These are phyloP conservation scores for Lipophrys pholis DNA, from an alignment of 2,113 vertebrate species.

Conservation along the genomic window DNA sequence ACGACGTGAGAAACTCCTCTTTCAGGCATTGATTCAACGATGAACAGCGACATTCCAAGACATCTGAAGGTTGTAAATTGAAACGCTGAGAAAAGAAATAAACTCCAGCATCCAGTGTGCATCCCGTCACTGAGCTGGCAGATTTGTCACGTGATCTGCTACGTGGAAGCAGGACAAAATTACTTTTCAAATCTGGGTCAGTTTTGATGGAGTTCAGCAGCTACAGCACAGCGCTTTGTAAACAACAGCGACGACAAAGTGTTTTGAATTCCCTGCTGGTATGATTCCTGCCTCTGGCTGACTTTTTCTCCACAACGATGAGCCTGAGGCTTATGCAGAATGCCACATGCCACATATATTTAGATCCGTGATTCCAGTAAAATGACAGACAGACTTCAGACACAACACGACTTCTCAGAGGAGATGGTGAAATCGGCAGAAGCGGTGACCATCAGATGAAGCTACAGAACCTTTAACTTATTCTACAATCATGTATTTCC, in stretches of 20 bases:
- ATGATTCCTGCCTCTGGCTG: not conserved
- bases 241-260: not conserved
- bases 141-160: not conserved
- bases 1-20: not conserved
- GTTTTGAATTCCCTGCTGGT: not conserved
- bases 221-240: not conserved
- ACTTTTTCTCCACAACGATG: not conserved
- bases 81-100: not conserved
- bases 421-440: not conserved
- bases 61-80: not conserved
- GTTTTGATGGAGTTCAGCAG: constrained; percentile 6
- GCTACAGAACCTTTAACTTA: not conserved
- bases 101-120: not conserved
- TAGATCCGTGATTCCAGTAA: not conserved
- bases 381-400: not conserved
- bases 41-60: not conserved
- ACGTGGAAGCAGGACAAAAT: not conserved
- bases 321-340: not conserved
- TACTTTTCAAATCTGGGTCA: constrained; percentile 15
- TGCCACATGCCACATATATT: not conserved
- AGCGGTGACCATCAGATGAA: not conserved
- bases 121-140: not conserved
- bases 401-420: not conserved
- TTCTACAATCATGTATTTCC: not conserved
- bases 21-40: not conserved